phyloP scores from a whole-genome alignment of 2,113 vertebrate genomes.

The Megatriorchis doriae region DNA sequence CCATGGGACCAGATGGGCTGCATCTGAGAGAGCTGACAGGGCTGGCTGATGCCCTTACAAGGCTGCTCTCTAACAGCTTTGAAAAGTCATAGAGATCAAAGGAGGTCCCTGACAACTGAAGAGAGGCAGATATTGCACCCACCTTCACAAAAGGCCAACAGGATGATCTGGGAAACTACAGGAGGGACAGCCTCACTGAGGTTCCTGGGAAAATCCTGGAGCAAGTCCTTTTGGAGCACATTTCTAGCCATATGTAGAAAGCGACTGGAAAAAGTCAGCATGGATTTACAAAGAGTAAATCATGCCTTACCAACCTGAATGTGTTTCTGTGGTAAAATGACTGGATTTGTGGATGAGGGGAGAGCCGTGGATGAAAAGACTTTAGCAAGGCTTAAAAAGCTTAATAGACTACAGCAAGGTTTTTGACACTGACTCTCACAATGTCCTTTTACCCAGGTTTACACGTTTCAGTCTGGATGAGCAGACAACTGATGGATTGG shows the following conservation, averaged over 20 bases:
- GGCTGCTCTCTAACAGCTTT: background rate
- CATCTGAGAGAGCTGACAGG: background rate
- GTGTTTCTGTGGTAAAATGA: background rate
- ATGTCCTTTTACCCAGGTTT: background rate
- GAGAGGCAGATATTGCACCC: background rate
- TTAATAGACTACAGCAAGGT: background rate
- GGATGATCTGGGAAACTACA: background rate
- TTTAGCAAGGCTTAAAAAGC: background rate
- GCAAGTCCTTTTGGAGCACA: background rate
- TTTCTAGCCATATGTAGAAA: background rate
- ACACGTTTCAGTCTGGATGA: background rate
- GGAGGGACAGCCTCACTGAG: background rate
- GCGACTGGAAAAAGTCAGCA: background rate
- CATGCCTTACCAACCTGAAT: background rate
- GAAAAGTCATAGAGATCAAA: background rate
- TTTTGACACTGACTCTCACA: background rate
- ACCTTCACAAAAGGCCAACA: background rate
- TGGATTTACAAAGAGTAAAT: background rate
- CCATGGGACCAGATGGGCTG: background rate
- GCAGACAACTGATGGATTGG: accelerated
- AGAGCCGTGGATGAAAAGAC: background rate
- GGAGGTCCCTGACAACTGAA: background rate
- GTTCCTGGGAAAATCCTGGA: background rate
- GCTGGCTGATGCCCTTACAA: background rate
- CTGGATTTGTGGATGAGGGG: background rate